Conservation (phyloP, 2,797 vertebrate genomes). For the Tenualosa thibaudeaui region DNA sequence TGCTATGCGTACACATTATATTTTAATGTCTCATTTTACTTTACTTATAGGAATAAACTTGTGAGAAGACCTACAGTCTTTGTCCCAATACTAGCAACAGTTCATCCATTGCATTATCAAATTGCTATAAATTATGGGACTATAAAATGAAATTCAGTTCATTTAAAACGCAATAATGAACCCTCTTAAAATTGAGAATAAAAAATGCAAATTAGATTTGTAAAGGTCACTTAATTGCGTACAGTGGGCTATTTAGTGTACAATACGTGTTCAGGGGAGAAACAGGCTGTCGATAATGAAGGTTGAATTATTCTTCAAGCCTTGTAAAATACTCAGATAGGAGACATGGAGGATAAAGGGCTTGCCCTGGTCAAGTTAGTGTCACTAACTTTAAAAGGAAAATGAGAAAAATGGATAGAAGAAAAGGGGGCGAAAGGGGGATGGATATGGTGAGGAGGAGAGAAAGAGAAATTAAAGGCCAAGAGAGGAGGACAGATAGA, state of each 20-base stretch:
- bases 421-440: not conserved
- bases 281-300: not conserved
- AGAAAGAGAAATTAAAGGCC: not conserved
- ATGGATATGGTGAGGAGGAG: not conserved
- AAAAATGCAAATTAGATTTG: not conserved
- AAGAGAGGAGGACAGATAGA: not conserved
- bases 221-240: not conserved
- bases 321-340: not conserved
- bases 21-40: too few species aligned
- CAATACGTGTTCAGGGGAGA: not conserved
- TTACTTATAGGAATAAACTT: too few species aligned
- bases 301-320: not conserved
- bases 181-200: not conserved
- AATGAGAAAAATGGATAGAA: not conserved
- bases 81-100: not conserved
- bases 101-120: not conserved
- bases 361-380: not conserved
- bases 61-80: not conserved
- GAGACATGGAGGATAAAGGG: not conserved
- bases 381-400: not conserved
- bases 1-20: not conserved
- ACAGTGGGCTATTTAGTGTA: not conserved
- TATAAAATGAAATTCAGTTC: not conserved
- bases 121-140: not conserved
- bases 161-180: not conserved